These are phyloP conservation scores for Chymomyza costata DNA, from an alignment of 1,140 invertebrate species.

Conservation along the genomic window DNA sequence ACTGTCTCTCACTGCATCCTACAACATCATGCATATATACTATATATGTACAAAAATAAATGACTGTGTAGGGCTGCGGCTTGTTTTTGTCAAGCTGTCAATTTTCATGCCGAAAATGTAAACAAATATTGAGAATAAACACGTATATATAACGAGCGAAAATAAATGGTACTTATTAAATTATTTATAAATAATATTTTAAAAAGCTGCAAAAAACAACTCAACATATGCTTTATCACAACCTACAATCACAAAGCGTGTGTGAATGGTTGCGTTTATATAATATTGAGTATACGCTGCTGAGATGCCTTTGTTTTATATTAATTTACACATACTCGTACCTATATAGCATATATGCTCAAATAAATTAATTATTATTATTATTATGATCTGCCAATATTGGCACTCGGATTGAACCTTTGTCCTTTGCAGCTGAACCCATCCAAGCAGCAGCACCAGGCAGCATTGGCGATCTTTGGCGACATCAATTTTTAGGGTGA, in stretches of 20 bases:
- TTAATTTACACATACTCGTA: background rate
- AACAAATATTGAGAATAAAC: slow-evolving; percentile 25
- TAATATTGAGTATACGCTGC: too few relatives aligned
- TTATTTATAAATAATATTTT: background rate
- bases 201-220: background rate
- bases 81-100: slow-evolving; percentile 33
- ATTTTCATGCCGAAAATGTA: slow-evolving; percentile 33
- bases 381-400: slow-evolving; percentile 11
- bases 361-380: background rate
- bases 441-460: background rate
- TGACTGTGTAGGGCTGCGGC: background rate
- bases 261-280: too few relatives aligned
- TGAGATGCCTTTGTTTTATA: too few relatives aligned
- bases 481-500: slow-evolving; percentile 47
- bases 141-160: slow-evolving; percentile 26
- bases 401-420: slow-evolving; percentile 30
- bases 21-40: too few relatives aligned
- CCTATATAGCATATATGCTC: background rate
- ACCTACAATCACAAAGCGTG: background rate
- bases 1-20: background rate
- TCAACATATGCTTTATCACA: background rate
- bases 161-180: slow-evolving; percentile 15
- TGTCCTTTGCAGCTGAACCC: slow-evolving; percentile 22
- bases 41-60: background rate
- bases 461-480: slow-evolving; percentile 35